Conservation (phyloP, 2,113 vertebrate genomes). For the Tragelaphus buxtoni region DNA sequence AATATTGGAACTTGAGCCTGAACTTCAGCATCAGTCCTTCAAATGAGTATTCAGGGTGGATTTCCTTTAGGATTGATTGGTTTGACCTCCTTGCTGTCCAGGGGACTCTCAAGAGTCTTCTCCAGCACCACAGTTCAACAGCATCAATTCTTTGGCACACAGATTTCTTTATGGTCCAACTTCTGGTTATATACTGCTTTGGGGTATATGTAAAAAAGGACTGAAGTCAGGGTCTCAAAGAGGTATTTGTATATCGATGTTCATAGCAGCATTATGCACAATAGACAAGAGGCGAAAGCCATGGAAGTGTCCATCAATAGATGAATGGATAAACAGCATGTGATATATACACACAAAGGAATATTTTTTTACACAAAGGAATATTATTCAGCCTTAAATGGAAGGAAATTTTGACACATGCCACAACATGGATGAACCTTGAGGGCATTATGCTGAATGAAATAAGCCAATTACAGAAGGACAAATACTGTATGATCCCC, state of each 20-base stretch:
- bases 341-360: background rate
- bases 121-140: background rate
- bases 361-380: background rate
- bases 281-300: background rate
- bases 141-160: background rate
- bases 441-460: background rate
- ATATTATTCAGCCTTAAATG: background rate
- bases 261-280: background rate
- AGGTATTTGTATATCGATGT: background rate
- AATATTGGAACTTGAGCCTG: background rate
- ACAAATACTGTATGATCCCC: background rate
- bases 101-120: background rate
- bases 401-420: background rate
- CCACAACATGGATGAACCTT: background rate
- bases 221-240: background rate
- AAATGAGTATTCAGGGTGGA: background rate
- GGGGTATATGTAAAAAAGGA: background rate
- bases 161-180: background rate
- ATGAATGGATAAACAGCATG: background rate
- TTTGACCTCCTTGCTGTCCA: background rate
- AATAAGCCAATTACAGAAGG: background rate
- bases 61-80: background rate
- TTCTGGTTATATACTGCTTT: background rate
- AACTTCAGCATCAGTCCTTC: background rate
- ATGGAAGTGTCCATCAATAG: background rate